Conservation (phyloP, 2,888 invertebrate species). For the Agriopis marginaria region DNA sequence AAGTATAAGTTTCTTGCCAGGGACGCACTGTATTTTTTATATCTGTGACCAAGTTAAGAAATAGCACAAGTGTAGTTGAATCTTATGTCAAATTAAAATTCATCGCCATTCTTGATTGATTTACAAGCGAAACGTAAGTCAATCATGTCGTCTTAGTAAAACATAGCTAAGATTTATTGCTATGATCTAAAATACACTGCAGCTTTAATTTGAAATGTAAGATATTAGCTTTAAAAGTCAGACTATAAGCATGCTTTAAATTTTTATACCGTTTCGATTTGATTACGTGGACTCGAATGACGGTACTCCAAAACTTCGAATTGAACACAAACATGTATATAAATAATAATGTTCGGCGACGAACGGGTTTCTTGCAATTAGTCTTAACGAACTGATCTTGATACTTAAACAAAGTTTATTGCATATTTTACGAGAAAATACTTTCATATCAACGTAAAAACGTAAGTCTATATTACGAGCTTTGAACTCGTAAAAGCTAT, state of each 20-base stretch:
- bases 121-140: constrained; percentile 38
- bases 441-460: constrained; percentile 5
- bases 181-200: constrained; percentile 4
- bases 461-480: neutral
- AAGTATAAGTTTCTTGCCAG: too few relatives aligned
- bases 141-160: constrained; percentile 25
- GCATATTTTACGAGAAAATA: neutral
- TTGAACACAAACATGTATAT: too few relatives aligned
- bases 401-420: neutral
- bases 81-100: constrained; percentile 27
- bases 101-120: constrained; percentile 36
- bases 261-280: neutral
- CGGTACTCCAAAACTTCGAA: too few relatives aligned
- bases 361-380: too few relatives aligned
- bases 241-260: neutral
- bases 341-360: too few relatives aligned
- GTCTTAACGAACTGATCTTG: neutral
- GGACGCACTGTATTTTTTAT: neutral
- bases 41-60: neutral
- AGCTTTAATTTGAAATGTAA: constrained; percentile 1
- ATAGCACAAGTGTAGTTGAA: constrained; percentile 5
- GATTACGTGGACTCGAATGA: neutral
- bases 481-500: constrained; percentile 4
- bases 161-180: constrained; percentile 36
- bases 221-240: neutral